Evolutionary conservation across 1,140 invertebrate genomes (phyloP).

Genomic region (Trachymyrmex cornetzi): DNA sequence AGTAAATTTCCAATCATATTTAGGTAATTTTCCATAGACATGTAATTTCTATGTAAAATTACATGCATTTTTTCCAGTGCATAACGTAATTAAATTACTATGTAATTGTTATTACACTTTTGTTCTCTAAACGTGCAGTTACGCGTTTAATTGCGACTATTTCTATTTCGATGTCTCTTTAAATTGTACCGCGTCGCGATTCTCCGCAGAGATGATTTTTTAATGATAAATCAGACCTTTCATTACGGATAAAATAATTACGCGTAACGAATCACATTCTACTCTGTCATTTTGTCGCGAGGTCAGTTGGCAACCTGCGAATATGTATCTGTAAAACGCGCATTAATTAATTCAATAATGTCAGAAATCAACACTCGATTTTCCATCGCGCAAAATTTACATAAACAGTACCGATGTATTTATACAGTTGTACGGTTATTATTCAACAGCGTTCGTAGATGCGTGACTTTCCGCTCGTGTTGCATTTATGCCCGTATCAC

Average conservation of each 20-base stretch:
- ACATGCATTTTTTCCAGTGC: too few relatives aligned
- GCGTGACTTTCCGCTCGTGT: conserved; percentile 41
- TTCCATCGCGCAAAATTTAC: conserved; percentile 25
- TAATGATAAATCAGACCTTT: not conserved
- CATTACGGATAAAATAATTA: not conserved
- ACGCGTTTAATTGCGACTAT: not conserved
- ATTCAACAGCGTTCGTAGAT: conserved; percentile 32
- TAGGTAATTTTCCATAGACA: too few relatives aligned
- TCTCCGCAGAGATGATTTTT: not conserved
- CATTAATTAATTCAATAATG: conserved; percentile 16
- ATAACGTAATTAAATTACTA: not conserved
- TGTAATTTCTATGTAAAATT: too few relatives aligned
- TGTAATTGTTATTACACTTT: conserved; percentile 9
- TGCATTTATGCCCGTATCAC: not conserved
- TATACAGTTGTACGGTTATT: conserved; percentile 24
- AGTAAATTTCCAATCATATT: too few relatives aligned
- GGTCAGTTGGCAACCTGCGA: not conserved
- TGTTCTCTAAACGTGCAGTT: too few relatives aligned
- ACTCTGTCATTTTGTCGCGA: not conserved
- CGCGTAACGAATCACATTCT: not conserved
- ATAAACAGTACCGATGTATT: conserved; percentile 28
- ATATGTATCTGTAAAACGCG: not conserved
- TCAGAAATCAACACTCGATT: conserved; percentile 28
- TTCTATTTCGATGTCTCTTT: not conserved
- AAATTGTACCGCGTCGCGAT: not conserved